Evolutionary conservation across 2,888 invertebrate species (phyloP).

Genomic region (Acanthosepion lycidas): DNA sequence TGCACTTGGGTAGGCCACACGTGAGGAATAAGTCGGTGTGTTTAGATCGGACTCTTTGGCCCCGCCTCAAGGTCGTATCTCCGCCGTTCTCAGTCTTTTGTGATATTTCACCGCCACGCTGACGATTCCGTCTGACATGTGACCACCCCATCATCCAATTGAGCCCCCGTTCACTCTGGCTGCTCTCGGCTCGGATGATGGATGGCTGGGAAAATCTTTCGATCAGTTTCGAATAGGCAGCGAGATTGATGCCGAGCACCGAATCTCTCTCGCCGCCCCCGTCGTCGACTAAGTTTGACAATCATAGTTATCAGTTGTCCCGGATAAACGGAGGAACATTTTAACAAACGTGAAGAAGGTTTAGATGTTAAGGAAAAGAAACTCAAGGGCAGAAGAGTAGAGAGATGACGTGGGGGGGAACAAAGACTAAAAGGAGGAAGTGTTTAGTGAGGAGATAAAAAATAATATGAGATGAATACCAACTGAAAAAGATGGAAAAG

Average conservation of each 20-base stretch:
- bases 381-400: not conserved
- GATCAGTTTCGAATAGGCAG: not conserved
- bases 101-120: not conserved
- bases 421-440: not conserved
- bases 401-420: not conserved
- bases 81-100: not conserved
- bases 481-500: no score
- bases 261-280: not conserved
- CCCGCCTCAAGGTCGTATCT: not conserved
- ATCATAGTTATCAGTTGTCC: not conserved
- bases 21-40: not conserved
- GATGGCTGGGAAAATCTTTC: not conserved
- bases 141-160: slow-evolving; percentile 1
- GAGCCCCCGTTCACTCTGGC: not conserved
- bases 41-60: not conserved
- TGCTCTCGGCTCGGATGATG: not conserved
- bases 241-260: not conserved
- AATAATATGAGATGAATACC: no score
- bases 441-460: not conserved
- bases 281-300: not conserved
- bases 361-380: not conserved
- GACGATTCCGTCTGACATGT: not conserved
- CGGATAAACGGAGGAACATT: not conserved
- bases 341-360: not conserved
- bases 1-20: no score